Conservation (phyloP, 1,140 invertebrate genomes). For the Rhizoglyphus robini region DNA sequence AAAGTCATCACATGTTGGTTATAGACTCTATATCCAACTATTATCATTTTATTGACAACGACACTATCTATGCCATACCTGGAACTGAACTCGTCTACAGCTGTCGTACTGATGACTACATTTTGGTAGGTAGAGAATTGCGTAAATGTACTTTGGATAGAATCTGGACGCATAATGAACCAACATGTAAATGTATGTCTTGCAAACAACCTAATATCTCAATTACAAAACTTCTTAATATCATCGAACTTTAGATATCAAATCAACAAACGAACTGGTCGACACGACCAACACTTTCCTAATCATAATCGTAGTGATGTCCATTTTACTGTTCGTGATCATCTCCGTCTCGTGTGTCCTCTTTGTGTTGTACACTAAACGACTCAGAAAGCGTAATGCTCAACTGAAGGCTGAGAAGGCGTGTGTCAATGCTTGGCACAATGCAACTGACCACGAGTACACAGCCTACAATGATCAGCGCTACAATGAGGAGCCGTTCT, state of each 20-base stretch:
- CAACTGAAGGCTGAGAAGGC: neutral
- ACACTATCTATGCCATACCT: constrained; percentile 3
- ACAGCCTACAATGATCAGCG: too few species aligned
- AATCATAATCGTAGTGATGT: neutral
- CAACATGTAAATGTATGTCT: constrained; percentile 11
- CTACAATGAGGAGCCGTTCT: too few species aligned
- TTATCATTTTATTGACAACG: constrained; percentile 9
- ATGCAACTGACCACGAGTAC: too few species aligned
- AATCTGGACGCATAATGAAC: neutral
- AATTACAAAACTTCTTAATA: neutral
- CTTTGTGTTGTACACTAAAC: constrained; percentile 1
- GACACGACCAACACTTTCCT: neutral
- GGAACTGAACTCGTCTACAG: neutral
- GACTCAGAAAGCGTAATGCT: neutral
- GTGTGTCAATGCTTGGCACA: too few species aligned
- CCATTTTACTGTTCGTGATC: neutral
- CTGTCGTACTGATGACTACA: neutral
- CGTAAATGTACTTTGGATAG: neutral
- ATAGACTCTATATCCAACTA: neutral
- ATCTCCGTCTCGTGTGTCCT: neutral
- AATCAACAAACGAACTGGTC: neutral
- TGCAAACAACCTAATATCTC: neutral
- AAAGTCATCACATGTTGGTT: too few species aligned
- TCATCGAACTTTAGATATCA: neutral
- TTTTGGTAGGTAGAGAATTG: constrained; percentile 9